Conservation (phyloP, 1,140 invertebrate species). For the Batillaria attramentaria region DNA sequence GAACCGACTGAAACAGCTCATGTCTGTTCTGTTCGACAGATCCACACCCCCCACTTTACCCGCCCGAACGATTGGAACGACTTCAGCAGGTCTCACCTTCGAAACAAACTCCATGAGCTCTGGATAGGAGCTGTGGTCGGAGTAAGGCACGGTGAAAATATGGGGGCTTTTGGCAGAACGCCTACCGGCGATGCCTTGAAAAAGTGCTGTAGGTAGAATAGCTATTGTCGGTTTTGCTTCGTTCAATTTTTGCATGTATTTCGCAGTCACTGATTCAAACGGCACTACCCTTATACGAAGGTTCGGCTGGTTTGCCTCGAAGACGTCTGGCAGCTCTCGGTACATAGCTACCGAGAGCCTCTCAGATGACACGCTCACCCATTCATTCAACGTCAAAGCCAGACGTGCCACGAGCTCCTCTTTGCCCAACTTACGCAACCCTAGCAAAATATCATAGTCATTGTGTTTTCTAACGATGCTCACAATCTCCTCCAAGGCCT, state of each 20-base stretch:
- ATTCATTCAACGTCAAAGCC: slow-evolving; percentile 60
- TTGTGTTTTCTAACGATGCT: slow-evolving; percentile 55
- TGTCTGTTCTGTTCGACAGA: slow-evolving; percentile 54
- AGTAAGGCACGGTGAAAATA: slow-evolving; percentile 70
- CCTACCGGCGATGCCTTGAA: slow-evolving; percentile 56
- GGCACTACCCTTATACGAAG: slow-evolving; percentile 62
- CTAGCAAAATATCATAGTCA: slow-evolving; percentile 65
- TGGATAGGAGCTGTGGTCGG: slow-evolving; percentile 70
- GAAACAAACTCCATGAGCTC: slow-evolving; percentile 71
- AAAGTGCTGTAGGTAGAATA: slow-evolving; percentile 70
- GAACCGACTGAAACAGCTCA: slow-evolving; percentile 57
- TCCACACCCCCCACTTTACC: slow-evolving; percentile 43
- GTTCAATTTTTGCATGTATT: slow-evolving; percentile 46
- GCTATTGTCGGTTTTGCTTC: slow-evolving; percentile 58
- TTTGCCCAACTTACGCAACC: slow-evolving; percentile 70
- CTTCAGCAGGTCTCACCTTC: slow-evolving; percentile 57
- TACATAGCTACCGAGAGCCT: slow-evolving; percentile 58
- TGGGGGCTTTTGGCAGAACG: slow-evolving; percentile 53
- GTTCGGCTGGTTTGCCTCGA: slow-evolving; percentile 50
- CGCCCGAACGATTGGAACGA: slow-evolving; percentile 69
- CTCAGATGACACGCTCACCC: slow-evolving; percentile 63
- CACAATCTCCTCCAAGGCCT: slow-evolving; percentile 60
- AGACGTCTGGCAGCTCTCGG: slow-evolving; percentile 65
- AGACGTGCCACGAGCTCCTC: slow-evolving; percentile 69
- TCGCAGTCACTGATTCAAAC: slow-evolving; percentile 55